Percentiles rank a stretch among this genome's conserved stretches.
Evolutionary conservation across 1,140 invertebrate species (phyloP).

Genomic region (Hormaphis cornu): DNA sequence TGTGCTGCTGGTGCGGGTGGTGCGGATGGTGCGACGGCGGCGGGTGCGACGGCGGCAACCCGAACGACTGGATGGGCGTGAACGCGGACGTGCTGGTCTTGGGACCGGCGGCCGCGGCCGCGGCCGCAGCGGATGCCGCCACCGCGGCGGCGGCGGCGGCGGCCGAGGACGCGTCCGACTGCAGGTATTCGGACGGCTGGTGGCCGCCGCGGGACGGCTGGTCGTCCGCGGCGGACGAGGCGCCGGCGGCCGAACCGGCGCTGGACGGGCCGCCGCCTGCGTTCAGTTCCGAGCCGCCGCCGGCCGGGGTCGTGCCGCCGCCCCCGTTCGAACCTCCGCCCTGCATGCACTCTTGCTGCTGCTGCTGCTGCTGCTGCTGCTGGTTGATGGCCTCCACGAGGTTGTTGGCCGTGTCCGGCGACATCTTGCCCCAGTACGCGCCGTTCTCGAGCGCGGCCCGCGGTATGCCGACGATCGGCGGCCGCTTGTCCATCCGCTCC

Average conservation of each 20-base stretch:
- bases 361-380: constrained; percentile 46
- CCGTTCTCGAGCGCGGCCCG: constrained; percentile 37
- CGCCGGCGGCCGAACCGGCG: constrained; percentile 5
- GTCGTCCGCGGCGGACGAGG: constrained; percentile 21
- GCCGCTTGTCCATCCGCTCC: constrained; percentile 79
- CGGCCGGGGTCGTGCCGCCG: constrained; percentile 18
- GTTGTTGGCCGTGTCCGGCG: constrained; percentile 45
- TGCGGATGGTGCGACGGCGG: constrained; percentile 45
- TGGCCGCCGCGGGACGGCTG: constrained; percentile 44
- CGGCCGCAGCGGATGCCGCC: constrained; percentile 44
- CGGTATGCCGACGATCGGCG: constrained; percentile 55
- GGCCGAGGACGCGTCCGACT: constrained; percentile 38
- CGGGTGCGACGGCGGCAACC: constrained; percentile 50
- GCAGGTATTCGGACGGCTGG: constrained; percentile 44
- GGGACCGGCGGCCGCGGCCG: constrained; percentile 38
- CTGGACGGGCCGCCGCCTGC: constrained; percentile 34
- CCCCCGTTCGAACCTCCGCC: constrained; percentile 31
- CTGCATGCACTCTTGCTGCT: constrained; percentile 38
- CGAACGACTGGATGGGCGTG: constrained; percentile 75
- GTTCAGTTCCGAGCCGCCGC: constrained; percentile 38
- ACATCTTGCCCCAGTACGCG: constrained; percentile 46
- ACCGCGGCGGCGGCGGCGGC: constrained; percentile 72
- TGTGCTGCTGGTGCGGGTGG: constrained; percentile 49
- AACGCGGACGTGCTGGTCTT: constrained; percentile 72
- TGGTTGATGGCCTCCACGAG: constrained; percentile 45